Evolutionary conservation across 2,113 vertebrate genomes (phyloP).

Genomic region (Lutjanus erythropterus): DNA sequence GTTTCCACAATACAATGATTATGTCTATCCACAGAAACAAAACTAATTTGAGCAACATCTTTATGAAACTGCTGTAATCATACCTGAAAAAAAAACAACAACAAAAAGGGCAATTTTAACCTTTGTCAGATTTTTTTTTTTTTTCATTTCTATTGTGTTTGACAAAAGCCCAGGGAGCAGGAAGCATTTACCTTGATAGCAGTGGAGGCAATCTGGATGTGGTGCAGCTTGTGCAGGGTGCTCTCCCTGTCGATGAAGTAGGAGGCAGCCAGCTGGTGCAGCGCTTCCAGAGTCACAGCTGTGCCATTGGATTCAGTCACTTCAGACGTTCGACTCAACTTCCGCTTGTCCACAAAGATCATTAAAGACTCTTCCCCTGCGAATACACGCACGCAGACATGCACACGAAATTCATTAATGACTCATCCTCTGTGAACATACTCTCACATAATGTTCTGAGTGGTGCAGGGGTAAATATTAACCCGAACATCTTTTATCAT

Average conservation of each 20-base stretch:
- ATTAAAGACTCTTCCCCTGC: conserved; percentile 88
- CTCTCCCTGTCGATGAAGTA: conserved; percentile 89
- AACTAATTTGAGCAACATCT: conserved; percentile 11
- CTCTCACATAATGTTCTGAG: background rate
- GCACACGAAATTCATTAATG: background rate
- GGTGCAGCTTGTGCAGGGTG: conserved; percentile 87
- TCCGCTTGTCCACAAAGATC: conserved; percentile 90
- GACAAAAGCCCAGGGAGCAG: background rate
- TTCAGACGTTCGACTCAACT: conserved; percentile 83
- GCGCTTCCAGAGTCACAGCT: conserved; percentile 85
- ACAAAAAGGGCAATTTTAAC: background rate
- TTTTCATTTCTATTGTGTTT: background rate
- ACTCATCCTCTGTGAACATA: background rate
- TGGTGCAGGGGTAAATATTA: conserved; percentile 5
- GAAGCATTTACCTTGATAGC: conserved; percentile 86
- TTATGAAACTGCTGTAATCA: conserved; percentile 3
- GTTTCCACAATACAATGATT: conserved; percentile 28
- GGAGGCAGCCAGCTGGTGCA: conserved; percentile 89
- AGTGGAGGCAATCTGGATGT: conserved; percentile 88
- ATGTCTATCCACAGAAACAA: conserved; percentile 14
- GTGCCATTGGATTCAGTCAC: conserved; percentile 83
- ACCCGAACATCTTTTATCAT: conserved; percentile 16
- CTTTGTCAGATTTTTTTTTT: background rate
- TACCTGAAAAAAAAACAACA: background rate
- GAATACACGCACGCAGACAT: conserved; percentile 13